phyloP scores from a whole-genome alignment of 2,113 vertebrate genomes.

The Pica pica region DNA sequence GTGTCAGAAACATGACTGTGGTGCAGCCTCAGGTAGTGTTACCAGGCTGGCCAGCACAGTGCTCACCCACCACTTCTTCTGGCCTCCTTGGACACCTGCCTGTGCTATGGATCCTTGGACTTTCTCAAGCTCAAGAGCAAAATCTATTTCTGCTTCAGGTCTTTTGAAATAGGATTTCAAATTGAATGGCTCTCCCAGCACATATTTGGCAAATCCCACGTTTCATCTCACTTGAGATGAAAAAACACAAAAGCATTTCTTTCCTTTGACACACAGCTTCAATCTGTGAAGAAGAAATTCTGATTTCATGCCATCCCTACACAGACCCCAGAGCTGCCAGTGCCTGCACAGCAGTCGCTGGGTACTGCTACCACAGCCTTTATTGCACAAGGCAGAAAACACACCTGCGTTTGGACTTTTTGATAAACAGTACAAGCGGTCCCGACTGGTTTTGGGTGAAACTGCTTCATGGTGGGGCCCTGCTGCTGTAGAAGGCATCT shows the following conservation, averaged over 20 bases:
- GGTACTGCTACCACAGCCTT: neutral
- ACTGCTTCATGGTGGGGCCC: neutral
- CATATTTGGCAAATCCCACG: neutral
- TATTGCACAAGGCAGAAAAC: neutral
- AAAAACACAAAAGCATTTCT: neutral
- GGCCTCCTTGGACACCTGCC: neutral
- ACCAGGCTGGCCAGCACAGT: neutral
- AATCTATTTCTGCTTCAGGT: neutral
- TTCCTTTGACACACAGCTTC: neutral
- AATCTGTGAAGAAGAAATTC: neutral
- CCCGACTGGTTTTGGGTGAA: neutral
- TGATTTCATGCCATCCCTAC: neutral
- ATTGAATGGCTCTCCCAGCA: neutral
- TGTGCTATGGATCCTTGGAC: too few species aligned
- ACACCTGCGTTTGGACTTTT: neutral
- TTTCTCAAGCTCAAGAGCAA: neutral
- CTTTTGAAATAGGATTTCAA: neutral
- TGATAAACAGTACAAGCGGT: neutral
- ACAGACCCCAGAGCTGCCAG: neutral
- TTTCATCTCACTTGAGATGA: neutral
- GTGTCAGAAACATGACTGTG: neutral
- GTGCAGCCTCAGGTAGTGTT: accelerated
- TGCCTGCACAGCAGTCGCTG: neutral
- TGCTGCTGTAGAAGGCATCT: neutral
- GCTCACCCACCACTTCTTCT: neutral